Base-by-base conservation (phyloP, 1,140 invertebrate genomes). In the Meloidogyne floridensis region DNA sequence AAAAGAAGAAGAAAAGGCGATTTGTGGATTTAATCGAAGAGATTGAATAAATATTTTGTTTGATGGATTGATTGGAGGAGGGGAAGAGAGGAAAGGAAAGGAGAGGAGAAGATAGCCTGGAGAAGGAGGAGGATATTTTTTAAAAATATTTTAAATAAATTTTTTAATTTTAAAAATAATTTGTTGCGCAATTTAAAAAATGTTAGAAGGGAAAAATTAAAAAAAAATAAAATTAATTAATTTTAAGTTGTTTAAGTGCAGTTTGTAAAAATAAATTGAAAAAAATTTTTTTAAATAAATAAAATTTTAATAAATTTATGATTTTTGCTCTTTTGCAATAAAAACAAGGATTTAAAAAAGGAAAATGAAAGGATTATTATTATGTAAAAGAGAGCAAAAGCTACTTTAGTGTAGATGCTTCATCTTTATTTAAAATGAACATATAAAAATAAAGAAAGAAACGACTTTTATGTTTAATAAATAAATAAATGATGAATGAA, bases 141-240 rank as follows among this genome's bases (percentile, higher is more conserved):
- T 2, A 15, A 59, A 15, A 15, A 2, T 15, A 59, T n/a, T n/a
- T 65, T 65, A 7, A 47, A 47, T 18, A 32, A 32, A 32, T 32
- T 32, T 2, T 32, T 32, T 32, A 32, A 32, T 65, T 6, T 65
- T 7, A 6, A 65, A 47, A 47, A 2, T 6, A 47, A 47, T n/a
- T 65, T 65, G 59, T 65, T 65, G n/a, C 59, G 59, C n/a, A 65
- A 65, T n/a, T 65, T 65, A 65, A 65, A 65, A 65, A 65, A 11
- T 47, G 7, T 47, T 47, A 8, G 47, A n/a, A n/a, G n/a, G n/a
- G 10, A 65, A n/a, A 15, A 59, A 59, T 4, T 5, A 15, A 15
- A 15, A 59, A 15, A 59, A 65, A 65, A 65, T 65, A 65, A 47
- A 47, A 47, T 47, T 47, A 47, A 6, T 47, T 47, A 47, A 47